Conservation (phyloP, 2,888 invertebrate genomes). For the Cephus pulcher region DNA sequence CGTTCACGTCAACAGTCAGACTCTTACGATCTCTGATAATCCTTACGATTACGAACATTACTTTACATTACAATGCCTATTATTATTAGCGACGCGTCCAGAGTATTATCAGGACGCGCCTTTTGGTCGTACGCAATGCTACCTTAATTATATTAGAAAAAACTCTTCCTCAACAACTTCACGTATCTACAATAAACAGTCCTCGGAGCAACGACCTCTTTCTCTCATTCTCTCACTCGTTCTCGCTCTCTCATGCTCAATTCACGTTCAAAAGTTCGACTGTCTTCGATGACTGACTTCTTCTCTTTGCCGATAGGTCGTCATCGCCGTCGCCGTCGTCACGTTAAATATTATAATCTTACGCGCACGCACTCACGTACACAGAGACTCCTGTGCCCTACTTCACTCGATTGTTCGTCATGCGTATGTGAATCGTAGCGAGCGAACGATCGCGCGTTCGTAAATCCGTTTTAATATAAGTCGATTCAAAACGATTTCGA, state of each 20-base stretch:
- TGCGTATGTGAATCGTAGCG: not conserved
- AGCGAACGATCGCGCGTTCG: not conserved
- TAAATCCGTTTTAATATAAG: not conserved
- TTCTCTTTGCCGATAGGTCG: not conserved
- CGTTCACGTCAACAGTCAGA: slow-evolving; percentile 23
- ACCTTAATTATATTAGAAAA: slow-evolving; percentile 62
- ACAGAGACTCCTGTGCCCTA: not conserved
- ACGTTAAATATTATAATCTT: not conserved
- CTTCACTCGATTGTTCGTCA: not conserved
- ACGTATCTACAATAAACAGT: slow-evolving; percentile 56
- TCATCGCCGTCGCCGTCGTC: not conserved
- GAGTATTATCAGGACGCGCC: slow-evolving; percentile 49
- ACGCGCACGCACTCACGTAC: not conserved
- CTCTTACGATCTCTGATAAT: slow-evolving; percentile 51
- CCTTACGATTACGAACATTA: slow-evolving; percentile 54
- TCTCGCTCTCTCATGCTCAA: not conserved
- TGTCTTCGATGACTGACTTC: not conserved
- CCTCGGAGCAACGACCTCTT: slow-evolving; percentile 2
- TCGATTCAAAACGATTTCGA: not conserved
- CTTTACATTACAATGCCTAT: slow-evolving; percentile 57
- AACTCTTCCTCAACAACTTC: slow-evolving; percentile 59
- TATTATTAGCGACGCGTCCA: slow-evolving; percentile 49
- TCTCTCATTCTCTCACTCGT: not conserved
- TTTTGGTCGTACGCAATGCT: slow-evolving; percentile 65
- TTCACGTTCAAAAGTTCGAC: not conserved